Evolutionary conservation across 53 echinoderm and acorn worm species (phyloP).

Genomic region (Stichopus horrens): DNA sequence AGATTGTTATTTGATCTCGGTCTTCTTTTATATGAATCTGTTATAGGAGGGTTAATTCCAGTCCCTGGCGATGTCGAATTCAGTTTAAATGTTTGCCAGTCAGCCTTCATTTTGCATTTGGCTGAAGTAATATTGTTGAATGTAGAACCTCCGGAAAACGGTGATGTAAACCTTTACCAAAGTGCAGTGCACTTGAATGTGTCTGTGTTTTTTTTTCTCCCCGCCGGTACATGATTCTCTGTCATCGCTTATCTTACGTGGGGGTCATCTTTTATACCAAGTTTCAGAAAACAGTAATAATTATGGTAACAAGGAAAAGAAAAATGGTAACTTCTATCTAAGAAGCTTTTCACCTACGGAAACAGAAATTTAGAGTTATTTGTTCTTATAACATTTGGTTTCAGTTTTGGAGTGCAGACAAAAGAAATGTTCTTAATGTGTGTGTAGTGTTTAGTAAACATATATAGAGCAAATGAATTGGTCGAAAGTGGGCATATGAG

Average conservation of each 20-base stretch:
- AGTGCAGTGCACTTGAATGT: slow-evolving; percentile 3
- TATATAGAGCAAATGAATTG: too few relatives aligned
- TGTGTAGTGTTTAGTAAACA: too few relatives aligned
- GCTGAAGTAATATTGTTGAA: background rate
- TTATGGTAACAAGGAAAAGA: too few relatives aligned
- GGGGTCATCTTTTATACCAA: background rate
- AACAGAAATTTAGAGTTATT: too few relatives aligned
- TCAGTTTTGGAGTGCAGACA: too few relatives aligned
- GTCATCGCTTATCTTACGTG: background rate
- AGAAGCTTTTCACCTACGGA: too few relatives aligned
- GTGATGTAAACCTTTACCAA: background rate
- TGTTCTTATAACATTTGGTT: too few relatives aligned
- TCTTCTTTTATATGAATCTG: slow-evolving; percentile 17
- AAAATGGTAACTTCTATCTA: too few relatives aligned
- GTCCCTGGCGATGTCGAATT: slow-evolving; percentile 28
- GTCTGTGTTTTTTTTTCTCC: background rate
- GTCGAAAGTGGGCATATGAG: too few relatives aligned
- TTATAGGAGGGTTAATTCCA: background rate
- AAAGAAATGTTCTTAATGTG: too few relatives aligned
- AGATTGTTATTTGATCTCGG: slow-evolving; percentile 31
- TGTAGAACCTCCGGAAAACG: background rate
- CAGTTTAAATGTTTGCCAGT: slow-evolving; percentile 36
- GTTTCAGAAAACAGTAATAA: background rate
- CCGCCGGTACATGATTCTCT: too few relatives aligned
- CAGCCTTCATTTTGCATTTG: slow-evolving; percentile 28